phyloP scores from a whole-genome alignment of 2,113 vertebrate genomes.

The Lasiurus borealis region DNA sequence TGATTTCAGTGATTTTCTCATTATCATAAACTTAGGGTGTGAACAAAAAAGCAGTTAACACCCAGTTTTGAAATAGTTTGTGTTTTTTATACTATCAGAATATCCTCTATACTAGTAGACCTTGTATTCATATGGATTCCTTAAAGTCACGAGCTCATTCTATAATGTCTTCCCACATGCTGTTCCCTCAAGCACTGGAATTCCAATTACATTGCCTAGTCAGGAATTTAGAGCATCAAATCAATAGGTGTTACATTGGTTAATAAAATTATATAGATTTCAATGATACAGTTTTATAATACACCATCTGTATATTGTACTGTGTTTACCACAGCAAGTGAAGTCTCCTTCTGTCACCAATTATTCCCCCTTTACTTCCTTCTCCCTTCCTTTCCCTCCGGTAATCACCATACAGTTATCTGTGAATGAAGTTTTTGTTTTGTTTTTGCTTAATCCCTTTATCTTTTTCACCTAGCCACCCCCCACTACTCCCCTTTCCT shows the following conservation, averaged over 20 bases:
- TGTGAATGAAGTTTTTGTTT: background rate
- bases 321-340: too few species aligned
- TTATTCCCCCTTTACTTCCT: background rate
- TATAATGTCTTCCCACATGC: background rate
- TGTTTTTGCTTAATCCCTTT: background rate
- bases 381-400: background rate
- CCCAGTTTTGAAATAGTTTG: background rate
- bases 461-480: background rate
- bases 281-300: background rate
- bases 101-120: background rate
- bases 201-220: background rate
- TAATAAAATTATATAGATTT: background rate
- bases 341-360: background rate
- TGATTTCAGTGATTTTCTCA: background rate
- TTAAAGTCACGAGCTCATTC: background rate
- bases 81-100: background rate
- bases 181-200: background rate
- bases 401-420: background rate
- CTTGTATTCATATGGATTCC: background rate
- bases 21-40: background rate
- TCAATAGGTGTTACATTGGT: background rate
- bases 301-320: background rate
- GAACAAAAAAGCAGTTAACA: background rate
- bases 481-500: background rate
- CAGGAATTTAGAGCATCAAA: background rate